Conservation (phyloP, 2,113 vertebrate genomes). For the Perccottus glenii region DNA sequence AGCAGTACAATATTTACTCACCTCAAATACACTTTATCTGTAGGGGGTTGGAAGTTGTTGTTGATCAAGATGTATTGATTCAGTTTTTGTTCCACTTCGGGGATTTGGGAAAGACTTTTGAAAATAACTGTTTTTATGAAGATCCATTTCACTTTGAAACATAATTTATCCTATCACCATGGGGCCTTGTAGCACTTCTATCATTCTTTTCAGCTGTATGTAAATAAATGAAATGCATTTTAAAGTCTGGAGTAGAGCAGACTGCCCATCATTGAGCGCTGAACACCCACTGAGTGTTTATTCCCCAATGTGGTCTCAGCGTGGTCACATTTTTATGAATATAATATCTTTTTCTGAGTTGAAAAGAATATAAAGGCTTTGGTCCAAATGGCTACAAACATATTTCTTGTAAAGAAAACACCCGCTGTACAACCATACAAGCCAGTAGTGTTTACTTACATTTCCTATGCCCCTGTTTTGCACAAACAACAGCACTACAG, state of each 20-base stretch:
- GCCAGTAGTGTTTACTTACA: too few species aligned
- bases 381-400: too few species aligned
- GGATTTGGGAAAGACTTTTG: slow-evolving; percentile 13
- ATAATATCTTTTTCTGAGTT: slow-evolving; percentile 13
- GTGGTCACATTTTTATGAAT: slow-evolving; percentile 34
- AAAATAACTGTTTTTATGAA: background rate
- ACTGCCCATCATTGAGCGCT: slow-evolving; percentile 16
- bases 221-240: slow-evolving; percentile 42
- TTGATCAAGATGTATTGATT: slow-evolving; percentile 49
- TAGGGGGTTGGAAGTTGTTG: slow-evolving; percentile 25
- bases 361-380: slow-evolving; percentile 15
- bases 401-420: background rate
- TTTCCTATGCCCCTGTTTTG: too few species aligned
- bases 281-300: slow-evolving; percentile 38
- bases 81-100: background rate
- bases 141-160: slow-evolving; percentile 35
- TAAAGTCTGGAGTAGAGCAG: slow-evolving; percentile 26
- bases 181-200: slow-evolving; percentile 43
- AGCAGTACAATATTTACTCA: slow-evolving; percentile 40
- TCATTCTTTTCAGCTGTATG: slow-evolving; percentile 30
- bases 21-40: slow-evolving; percentile 2
- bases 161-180: slow-evolving; percentile 34
- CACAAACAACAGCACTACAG: too few species aligned
- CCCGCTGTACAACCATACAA: too few species aligned
- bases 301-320: slow-evolving; percentile 25